Evolutionary conservation across 2,888 invertebrate species (phyloP).

Genomic region (Hipparchia semele): DNA sequence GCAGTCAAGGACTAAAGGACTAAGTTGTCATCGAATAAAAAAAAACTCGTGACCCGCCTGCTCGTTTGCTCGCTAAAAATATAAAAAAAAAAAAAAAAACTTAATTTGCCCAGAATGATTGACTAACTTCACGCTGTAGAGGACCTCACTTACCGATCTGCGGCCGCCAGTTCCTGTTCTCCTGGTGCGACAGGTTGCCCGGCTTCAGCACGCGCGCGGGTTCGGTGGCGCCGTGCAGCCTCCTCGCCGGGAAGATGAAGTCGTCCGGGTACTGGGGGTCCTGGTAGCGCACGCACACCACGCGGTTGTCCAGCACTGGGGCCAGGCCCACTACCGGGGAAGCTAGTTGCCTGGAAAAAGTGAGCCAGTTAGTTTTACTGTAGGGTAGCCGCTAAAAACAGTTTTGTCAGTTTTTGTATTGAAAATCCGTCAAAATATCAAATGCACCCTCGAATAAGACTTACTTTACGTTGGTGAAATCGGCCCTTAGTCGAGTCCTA

Average conservation of each 20-base stretch:
- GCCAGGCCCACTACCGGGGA: conserved; percentile 88
- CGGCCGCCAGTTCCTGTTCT: conserved; percentile 89
- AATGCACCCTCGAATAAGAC: too few species aligned
- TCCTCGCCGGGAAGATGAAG: conserved; percentile 90
- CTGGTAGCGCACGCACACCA: conserved; percentile 87
- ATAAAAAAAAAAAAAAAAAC: too few species aligned
- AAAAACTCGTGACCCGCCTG: too few species aligned
- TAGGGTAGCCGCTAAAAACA: neutral
- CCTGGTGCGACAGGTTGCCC: conserved; percentile 85
- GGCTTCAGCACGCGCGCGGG: conserved; percentile 92
- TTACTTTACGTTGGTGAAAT: too few species aligned
- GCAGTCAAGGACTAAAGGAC: too few species aligned
- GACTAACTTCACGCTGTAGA: too few species aligned
- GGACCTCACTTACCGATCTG: conserved; percentile 83
- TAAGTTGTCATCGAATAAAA: too few species aligned
- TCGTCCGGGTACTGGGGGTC: conserved; percentile 91
- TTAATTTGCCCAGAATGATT: too few species aligned
- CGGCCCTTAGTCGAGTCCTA: too few species aligned
- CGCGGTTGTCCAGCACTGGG: conserved; percentile 83
- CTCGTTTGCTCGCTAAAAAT: too few species aligned
- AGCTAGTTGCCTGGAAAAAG: conserved; percentile 77
- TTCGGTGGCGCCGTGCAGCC: conserved; percentile 86
- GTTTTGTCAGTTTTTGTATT: neutral
- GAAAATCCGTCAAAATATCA: too few species aligned
- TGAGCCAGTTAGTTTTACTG: neutral